These are phyloP conservation scores for Nineta flava DNA, from an alignment of 2,888 invertebrate species.

Conservation along the genomic window DNA sequence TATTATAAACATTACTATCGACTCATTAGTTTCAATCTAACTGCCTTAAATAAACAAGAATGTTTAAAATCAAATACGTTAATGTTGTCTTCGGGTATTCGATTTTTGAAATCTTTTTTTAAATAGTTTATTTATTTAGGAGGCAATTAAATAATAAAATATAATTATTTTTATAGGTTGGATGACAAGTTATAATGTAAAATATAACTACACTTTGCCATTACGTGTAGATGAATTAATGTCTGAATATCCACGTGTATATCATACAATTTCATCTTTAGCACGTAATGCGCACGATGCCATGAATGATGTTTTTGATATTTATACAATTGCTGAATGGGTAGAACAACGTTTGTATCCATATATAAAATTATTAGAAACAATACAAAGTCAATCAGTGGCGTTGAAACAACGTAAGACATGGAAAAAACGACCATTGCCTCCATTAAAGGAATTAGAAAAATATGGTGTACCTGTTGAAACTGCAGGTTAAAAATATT, in stretches of 20 bases:
- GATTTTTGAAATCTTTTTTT: background rate
- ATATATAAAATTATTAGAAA: slow-evolving; percentile 31
- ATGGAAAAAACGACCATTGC: slow-evolving; percentile 45
- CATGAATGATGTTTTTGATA: slow-evolving; percentile 40
- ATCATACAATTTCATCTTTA: slow-evolving; percentile 36
- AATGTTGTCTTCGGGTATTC: slow-evolving; percentile 19
- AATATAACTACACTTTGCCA: slow-evolving; percentile 51
- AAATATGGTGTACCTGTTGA: slow-evolving; percentile 27
- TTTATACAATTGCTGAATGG: slow-evolving; percentile 44
- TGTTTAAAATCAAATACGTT: no score
- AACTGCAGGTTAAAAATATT: slow-evolving; percentile 11
- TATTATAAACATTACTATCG: no score
- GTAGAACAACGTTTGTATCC: slow-evolving; percentile 50
- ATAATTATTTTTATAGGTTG: slow-evolving; percentile 28
- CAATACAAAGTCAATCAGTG: slow-evolving; percentile 34
- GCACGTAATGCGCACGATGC: slow-evolving; percentile 37
- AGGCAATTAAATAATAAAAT: background rate
- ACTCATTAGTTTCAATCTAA: slow-evolving; percentile 26
- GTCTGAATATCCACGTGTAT: slow-evolving; percentile 35
- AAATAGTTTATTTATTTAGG: background rate
- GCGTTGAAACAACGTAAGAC: slow-evolving; percentile 32
- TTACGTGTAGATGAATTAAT: slow-evolving; percentile 45
- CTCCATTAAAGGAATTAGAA: slow-evolving; percentile 29
- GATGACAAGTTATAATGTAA: slow-evolving; percentile 54
- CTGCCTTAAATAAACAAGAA: slow-evolving; percentile 25